A percentile compares a stretch with the other conserved stretches of the same genome.
These are phyloP conservation scores for Enteromius fasciolatus DNA, from an alignment of 2,797 vertebrate genomes.

Conservation along the genomic window DNA sequence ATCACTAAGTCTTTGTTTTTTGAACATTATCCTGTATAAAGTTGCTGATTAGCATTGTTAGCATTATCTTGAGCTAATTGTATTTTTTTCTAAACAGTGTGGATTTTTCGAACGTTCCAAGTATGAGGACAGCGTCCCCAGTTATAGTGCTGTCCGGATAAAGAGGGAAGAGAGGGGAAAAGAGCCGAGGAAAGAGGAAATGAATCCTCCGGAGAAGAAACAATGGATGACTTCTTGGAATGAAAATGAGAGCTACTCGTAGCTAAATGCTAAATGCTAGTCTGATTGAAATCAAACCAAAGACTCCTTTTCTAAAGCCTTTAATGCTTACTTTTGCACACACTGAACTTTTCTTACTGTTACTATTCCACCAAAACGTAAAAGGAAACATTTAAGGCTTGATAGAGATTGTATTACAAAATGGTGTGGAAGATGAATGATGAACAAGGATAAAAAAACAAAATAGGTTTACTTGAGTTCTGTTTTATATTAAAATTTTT, in stretches of 20 bases:
- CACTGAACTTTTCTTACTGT: slow-evolving; percentile 58
- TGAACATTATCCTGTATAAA: background rate
- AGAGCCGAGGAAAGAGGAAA: slow-evolving; percentile 74
- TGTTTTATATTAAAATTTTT: background rate
- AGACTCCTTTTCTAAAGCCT: slow-evolving; percentile 32
- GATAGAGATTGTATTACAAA: slow-evolving; percentile 21
- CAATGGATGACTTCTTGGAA: slow-evolving; percentile 94
- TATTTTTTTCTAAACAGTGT: slow-evolving; percentile 74
- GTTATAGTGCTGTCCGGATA: slow-evolving; percentile 92
- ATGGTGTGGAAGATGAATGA: background rate
- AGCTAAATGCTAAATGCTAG: slow-evolving; percentile 64
- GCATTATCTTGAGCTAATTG: background rate
- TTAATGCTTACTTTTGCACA: slow-evolving; percentile 54
- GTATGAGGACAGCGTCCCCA: slow-evolving; percentile 90
- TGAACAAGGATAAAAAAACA: background rate
- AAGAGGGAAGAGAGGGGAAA: slow-evolving; percentile 85
- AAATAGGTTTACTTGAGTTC: background rate
- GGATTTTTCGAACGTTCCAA: slow-evolving; percentile 93
- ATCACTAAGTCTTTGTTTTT: background rate
- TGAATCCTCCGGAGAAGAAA: slow-evolving; percentile 84
- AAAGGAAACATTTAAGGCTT: slow-evolving; percentile 41
- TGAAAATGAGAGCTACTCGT: slow-evolving; percentile 89
- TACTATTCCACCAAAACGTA: slow-evolving; percentile 54
- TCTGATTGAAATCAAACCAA: slow-evolving; percentile 47
- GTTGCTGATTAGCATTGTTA: background rate